Evolutionary conservation across 2,888 invertebrate species (phyloP).

Genomic region (Ormia ochracea): DNA sequence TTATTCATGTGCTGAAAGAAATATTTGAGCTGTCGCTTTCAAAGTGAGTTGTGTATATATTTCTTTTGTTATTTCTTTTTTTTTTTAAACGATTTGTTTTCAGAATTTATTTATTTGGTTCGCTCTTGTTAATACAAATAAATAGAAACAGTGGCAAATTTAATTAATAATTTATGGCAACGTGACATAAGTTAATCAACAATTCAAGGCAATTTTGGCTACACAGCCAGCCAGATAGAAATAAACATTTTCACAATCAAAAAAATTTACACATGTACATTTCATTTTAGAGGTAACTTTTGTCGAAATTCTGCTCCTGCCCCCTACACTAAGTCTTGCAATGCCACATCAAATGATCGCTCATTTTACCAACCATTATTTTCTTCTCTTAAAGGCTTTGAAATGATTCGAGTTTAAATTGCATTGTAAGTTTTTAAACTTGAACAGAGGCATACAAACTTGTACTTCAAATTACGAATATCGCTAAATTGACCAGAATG

Average conservation of each 20-base stretch:
- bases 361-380: no score
- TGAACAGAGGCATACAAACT: no score
- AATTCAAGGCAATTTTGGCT: conserved; percentile 52
- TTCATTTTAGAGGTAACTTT: no score
- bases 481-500: no score
- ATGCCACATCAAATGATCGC: no score
- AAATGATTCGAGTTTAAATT: no score
- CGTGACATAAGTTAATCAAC: conserved; percentile 70
- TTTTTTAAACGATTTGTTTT: neutral
- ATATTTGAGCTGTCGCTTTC: neutral
- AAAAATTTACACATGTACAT: neutral
- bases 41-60: conserved; percentile 6
- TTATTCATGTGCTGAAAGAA: conserved; percentile 12
- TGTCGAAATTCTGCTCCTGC: no score
- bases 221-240: neutral
- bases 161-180: conserved; percentile 73
- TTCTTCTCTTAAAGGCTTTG: no score
- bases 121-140: conserved; percentile 32
- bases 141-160: conserved; percentile 64
- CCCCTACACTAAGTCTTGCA: no score
- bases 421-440: no score
- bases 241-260: neutral
- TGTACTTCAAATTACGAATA: no score
- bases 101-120: conserved; percentile 3
- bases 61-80: no score